Conservation (phyloP, 2,797 vertebrate genomes). For the Protonibea diacanthus region DNA sequence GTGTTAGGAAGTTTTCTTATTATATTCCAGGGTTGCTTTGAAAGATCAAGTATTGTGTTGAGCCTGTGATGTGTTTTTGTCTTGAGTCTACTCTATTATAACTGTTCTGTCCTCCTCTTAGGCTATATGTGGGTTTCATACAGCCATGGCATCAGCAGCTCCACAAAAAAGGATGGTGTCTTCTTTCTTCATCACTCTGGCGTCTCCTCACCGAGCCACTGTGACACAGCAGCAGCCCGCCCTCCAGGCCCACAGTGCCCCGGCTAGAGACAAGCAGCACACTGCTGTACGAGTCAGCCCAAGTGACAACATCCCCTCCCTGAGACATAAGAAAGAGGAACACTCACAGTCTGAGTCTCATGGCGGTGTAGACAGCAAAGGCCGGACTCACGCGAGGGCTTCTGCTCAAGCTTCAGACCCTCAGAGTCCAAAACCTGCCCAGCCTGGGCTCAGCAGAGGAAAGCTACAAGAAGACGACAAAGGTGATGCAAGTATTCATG, state of each 20-base stretch:
- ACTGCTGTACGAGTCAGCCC: conserved; percentile 42
- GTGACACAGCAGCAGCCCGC: conserved; percentile 74
- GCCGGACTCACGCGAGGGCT: background rate
- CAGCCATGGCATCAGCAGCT: conserved; percentile 81
- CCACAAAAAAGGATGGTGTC: conserved; percentile 91
- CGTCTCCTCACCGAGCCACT: conserved; percentile 85
- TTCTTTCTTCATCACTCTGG: conserved; percentile 93
- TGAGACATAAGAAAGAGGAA: conserved; percentile 54
- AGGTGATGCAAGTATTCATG: conserved; percentile 60
- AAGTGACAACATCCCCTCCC: conserved; percentile 41
- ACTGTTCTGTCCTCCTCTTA: conserved; percentile 36
- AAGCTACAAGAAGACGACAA: conserved; percentile 34
- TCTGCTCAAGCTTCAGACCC: conserved; percentile 17
- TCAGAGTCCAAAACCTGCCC: conserved; percentile 29
- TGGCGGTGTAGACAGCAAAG: conserved; percentile 23
- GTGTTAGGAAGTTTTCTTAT: background rate
- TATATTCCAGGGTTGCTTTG: background rate
- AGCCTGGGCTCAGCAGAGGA: conserved; percentile 31
- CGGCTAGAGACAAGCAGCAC: conserved; percentile 51
- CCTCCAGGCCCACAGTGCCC: conserved; percentile 68
- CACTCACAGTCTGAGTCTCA: conserved; percentile 15
- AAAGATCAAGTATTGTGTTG: background rate
- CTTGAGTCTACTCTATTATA: background rate
- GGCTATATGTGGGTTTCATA: conserved; percentile 37
- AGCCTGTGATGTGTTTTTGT: conserved; percentile 4